Conservation (phyloP, 2,797 vertebrate species). For the Urocyon cinereoargenteus region DNA sequence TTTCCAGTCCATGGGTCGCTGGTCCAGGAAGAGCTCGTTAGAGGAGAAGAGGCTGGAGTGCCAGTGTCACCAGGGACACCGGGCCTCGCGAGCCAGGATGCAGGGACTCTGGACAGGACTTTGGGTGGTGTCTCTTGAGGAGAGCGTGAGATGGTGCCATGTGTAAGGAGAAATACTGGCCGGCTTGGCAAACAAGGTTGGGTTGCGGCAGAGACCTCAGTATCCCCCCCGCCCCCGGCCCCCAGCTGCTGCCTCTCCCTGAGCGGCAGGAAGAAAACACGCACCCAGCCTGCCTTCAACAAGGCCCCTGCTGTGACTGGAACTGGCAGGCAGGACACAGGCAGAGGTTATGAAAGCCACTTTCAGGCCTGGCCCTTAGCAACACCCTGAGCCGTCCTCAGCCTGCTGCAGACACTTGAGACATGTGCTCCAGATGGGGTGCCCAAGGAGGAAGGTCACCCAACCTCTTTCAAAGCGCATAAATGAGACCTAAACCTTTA, state of each 20-base stretch:
- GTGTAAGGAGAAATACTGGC: background rate
- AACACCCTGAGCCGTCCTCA: background rate
- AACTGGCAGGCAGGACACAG: fast-evolving
- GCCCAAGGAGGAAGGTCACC: background rate
- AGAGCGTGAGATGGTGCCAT: background rate
- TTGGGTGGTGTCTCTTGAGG: background rate
- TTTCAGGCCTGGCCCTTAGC: background rate
- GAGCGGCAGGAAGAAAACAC: background rate
- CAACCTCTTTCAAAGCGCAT: background rate
- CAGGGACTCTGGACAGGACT: background rate
- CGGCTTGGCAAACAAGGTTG: background rate
- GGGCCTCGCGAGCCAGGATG: background rate
- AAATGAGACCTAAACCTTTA: background rate
- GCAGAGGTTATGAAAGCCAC: background rate
- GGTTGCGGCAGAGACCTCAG: fast-evolving
- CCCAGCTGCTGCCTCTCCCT: background rate
- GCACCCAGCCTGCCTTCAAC: background rate
- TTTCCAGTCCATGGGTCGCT: background rate
- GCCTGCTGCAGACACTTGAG: background rate
- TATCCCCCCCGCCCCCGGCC: fast-evolving
- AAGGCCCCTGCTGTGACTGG: background rate
- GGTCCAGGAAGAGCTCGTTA: background rate
- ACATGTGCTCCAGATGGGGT: background rate
- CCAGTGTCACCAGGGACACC: background rate
- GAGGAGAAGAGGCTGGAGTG: background rate